Evolutionary conservation across 2,113 vertebrate species (phyloP).

Genomic region (Cariama cristata): DNA sequence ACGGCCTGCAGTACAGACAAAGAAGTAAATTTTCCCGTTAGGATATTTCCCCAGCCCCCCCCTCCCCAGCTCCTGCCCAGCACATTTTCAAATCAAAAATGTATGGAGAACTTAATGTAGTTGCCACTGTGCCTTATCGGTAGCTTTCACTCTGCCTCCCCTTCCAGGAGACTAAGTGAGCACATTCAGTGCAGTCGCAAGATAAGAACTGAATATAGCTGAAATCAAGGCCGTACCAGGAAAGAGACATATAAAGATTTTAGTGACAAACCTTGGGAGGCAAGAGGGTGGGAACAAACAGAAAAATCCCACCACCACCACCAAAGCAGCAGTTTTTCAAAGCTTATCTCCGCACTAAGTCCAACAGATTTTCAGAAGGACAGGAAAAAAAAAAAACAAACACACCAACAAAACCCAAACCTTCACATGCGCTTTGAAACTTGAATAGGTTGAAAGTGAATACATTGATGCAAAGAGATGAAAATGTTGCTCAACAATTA

Average conservation of each 20-base stretch:
- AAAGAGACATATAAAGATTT: slow-evolving; percentile 4
- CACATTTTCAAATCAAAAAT: neutral
- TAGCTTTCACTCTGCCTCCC: neutral
- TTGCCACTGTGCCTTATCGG: neutral
- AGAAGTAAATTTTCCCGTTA: neutral
- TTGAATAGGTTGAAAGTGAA: neutral
- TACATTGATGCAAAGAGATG: neutral
- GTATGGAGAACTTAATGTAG: neutral
- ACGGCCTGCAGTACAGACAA: neutral
- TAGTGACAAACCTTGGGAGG: neutral
- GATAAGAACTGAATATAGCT: slow-evolving; percentile 22
- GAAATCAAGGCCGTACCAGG: neutral
- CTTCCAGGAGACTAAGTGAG: neutral
- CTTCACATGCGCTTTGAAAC: neutral
- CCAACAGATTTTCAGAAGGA: neutral
- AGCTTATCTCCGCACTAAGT: neutral
- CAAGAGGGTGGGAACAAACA: neutral
- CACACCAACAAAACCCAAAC: neutral
- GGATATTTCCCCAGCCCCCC: neutral
- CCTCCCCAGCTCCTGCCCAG: neutral
- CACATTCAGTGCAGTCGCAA: neutral
- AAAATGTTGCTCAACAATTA: neutral
- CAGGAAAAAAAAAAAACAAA: no score
- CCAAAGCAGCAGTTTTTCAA: neutral
- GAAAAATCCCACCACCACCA: neutral